Evolutionary conservation across 2,113 vertebrate genomes (phyloP).

Genomic region (Engystomops pustulosus): DNA sequence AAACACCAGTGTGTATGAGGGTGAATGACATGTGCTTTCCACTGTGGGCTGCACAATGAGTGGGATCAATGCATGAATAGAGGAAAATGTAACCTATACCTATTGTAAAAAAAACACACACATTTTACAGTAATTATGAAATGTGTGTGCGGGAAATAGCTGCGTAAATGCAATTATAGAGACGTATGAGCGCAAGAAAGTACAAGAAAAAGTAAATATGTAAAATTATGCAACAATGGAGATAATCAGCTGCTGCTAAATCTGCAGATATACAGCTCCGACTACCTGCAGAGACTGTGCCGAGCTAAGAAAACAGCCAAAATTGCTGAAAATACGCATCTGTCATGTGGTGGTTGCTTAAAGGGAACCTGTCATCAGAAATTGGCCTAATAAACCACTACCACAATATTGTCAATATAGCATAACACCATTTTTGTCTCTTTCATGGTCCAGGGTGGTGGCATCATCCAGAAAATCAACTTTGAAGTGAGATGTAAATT

Average conservation of each 20-base stretch:
- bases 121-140: constrained; percentile 32
- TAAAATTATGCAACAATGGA: not conserved
- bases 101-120: constrained; percentile 9
- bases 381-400: too few relatives aligned
- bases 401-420: too few relatives aligned
- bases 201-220: not conserved
- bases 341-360: too few relatives aligned
- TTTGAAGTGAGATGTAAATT: too few relatives aligned
- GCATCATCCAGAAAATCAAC: too few relatives aligned
- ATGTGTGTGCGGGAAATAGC: constrained; percentile 18
- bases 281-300: not conserved
- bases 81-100: constrained; percentile 38
- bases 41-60: constrained; percentile 28
- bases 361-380: too few relatives aligned
- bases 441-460: too few relatives aligned
- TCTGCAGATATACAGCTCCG: not conserved
- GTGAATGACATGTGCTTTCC: constrained; percentile 11
- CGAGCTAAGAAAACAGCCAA: not conserved
- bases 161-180: constrained; percentile 25
- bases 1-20: not conserved
- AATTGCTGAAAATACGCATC: not conserved
- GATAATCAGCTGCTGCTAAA: not conserved
- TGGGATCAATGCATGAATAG: constrained; percentile 37
- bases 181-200: constrained; percentile 7
- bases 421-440: too few relatives aligned